Evolutionary conservation across 1,140 invertebrate genomes (phyloP), one percentile per base, ranked within the genome.

Genomic region (Monochamus saltuarius): DNA sequence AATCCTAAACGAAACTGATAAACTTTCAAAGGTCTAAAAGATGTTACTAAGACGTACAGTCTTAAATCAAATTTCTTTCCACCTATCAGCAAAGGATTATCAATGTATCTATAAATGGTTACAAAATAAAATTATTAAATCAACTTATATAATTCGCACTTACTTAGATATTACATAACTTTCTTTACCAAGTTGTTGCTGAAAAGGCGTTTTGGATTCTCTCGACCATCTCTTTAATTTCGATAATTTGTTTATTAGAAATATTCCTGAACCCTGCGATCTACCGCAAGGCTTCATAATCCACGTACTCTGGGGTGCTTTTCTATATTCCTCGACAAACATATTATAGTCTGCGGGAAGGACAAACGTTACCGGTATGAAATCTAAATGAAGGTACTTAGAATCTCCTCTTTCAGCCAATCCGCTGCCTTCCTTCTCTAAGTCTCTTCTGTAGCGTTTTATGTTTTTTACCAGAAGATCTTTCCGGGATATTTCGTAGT

Each of bases 281-380:
- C 93, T 90, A 16, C 93, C 94, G 74, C 92, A 95, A 0, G 95
- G 95, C 75, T 97, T 98, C 91, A 98, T 96, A 56, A 98, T 98
- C 94, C 94, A 98, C 0, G 94, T 96, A 58, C 90, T 93, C 64
- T 92, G 87, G 0, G 94, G 94, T 56, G 90, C 91, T 75, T 94
- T 95, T 43, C 89, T 77, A 75, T 97, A 97, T 73, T 97, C 94
- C 74, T 97, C 93, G 0, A 95, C 92, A 78, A 97, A 97, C 85
- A 96, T 89, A 73, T 96, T 96, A 72, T 97, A 97, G 77, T 97
- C 90, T 53, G 92, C 91, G 1, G 95, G 95, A 55, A 98, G 78
- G 53, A 96, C 92, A 75, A 95, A 98, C 0, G 95, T 97, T 0
- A 92, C 85, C 1, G 95, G 94, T 59, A 97, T 89, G 72, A 97